Base-by-base conservation (phyloP, 2,888 invertebrate species). In the Isotomurus palustris region DNA sequence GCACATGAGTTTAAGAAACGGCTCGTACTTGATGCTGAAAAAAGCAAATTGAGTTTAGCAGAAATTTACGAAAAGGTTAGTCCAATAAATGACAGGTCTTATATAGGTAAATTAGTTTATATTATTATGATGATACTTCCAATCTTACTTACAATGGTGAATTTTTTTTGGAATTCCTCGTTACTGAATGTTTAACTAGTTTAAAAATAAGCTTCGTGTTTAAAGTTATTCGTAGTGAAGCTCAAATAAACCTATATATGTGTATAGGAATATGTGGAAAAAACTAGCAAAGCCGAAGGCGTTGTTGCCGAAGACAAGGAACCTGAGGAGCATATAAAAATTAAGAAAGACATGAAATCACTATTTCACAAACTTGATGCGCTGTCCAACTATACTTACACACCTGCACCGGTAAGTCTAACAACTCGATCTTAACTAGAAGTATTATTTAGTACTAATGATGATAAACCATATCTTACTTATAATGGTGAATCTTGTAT, bases 301-400 rank as follows among this genome's bases (percentile, higher is more conserved):
- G 80, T 56, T 76, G 78, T 29, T 79, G 69, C 59, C 43, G 86
- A 86, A 47, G 74, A 75, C 49, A 73, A 72, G 52, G 76, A 77
- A 73, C 85, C 88, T 0, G 84, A 87, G 69, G 82, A 84, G 60
- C 91, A 94, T 72, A 84, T 81, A 59, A 85, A 87, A 75, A 87
- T 97, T 29, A 82, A 83, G 66, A 79, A 82, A 56, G 77, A 83
- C 67, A 87, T 95, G 86, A 78, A 79, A 12, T 78, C 81, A 1
- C 74, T 99, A 4, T 94, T 96, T 73, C 75, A 81, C 0, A 88
- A 95, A 75, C 78, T 99, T 38, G 94, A 97, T 77, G 90, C 95
- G 0, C 78, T 99, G 14, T 87, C 88, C 1, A 94, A 97, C 75
- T 95, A 88, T 76, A 91, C 95, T 75, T 97, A 88, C 73, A 93